Conservation (phyloP, 2,113 vertebrate species). For the Callionymus lyra region DNA sequence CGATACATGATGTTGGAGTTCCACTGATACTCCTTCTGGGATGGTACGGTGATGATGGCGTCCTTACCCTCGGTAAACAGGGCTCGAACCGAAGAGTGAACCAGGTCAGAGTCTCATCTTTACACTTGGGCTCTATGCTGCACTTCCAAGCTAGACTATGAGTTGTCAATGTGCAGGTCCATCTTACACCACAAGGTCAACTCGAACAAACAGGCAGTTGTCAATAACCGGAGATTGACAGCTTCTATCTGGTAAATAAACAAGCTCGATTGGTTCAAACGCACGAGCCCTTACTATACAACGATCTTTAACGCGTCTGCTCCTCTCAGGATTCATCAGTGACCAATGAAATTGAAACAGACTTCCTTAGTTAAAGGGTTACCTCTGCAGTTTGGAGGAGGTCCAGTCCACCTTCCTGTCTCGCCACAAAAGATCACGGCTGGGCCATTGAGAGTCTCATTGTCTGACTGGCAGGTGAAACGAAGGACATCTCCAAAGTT, state of each 20-base stretch:
- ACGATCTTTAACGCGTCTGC: background rate
- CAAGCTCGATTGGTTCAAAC: background rate
- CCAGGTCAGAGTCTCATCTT: no score
- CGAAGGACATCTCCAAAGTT: slow-evolving; percentile 43
- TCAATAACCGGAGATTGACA: slow-evolving; percentile 1
- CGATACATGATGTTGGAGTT: no score
- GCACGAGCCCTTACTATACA: background rate
- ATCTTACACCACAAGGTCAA: no score
- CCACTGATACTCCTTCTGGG: no score
- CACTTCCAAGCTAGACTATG: no score
- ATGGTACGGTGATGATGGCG: no score
- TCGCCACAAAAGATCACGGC: slow-evolving; percentile 38
- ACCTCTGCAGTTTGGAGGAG: slow-evolving; percentile 44
- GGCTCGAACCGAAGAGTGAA: no score
- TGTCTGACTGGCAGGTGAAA: slow-evolving; percentile 40
- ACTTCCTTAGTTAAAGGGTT: background rate
- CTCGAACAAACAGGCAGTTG: background rate
- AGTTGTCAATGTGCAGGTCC: no score
- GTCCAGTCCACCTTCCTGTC: slow-evolving; percentile 26
- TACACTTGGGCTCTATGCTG: no score
- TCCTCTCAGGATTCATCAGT: background rate
- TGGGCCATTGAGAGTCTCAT: background rate
- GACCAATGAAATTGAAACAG: background rate
- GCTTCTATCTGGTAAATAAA: slow-evolving; percentile 31
- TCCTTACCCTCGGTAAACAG: no score